Evolutionary conservation across 1,140 invertebrate genomes (phyloP).

Genomic region (Aphelinus certus): DNA sequence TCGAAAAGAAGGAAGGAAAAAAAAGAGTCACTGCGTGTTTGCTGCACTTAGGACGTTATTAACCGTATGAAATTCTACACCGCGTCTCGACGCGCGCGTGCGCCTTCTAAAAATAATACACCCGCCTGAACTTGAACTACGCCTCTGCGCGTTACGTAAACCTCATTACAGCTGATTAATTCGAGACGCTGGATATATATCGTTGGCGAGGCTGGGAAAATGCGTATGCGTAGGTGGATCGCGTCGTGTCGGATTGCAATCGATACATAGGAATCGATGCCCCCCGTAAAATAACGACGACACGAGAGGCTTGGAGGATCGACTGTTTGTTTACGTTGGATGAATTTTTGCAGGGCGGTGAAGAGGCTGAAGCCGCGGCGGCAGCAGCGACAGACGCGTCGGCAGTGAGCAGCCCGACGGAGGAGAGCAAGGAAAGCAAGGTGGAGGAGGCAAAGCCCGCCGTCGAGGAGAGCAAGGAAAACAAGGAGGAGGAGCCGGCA

Average conservation of each 20-base stretch:
- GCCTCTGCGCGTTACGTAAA: not conserved
- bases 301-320: too few relatives aligned
- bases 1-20: not conserved
- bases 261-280: too few relatives aligned
- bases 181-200: too few relatives aligned
- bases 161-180: too few relatives aligned
- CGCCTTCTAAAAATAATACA: not conserved
- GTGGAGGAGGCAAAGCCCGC: constrained; percentile 40
- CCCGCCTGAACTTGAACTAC: not conserved
- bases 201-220: too few relatives aligned
- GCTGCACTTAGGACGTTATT: not conserved
- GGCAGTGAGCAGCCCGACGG: constrained; percentile 57
- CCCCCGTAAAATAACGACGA: too few relatives aligned
- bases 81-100: too few relatives aligned
- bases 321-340: too few relatives aligned
- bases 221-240: too few relatives aligned
- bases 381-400: constrained; percentile 51
- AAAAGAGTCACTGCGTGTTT: not conserved
- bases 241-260: too few relatives aligned
- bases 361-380: constrained; percentile 53
- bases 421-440: constrained; percentile 51
- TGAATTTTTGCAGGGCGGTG: constrained; percentile 53
- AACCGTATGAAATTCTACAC: constrained; percentile 16
- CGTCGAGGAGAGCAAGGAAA: constrained; percentile 50
- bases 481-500: constrained; percentile 43